A percentile compares a stretch with the other conserved stretches of the same genome.
phyloP scores from a whole-genome alignment of 2,113 vertebrate genomes.

The Chinchilla lanigera region DNA sequence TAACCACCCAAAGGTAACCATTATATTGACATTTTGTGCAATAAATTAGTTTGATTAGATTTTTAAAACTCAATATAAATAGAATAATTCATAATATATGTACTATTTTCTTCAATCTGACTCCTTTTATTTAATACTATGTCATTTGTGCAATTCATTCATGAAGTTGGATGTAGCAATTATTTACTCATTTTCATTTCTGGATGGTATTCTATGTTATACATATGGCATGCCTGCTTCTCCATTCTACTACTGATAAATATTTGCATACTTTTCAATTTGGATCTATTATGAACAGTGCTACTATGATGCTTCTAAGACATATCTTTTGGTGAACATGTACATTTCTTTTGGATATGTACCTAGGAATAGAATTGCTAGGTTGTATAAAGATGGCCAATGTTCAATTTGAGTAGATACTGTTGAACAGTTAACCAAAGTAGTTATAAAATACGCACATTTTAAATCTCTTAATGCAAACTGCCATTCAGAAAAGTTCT shows the following conservation, averaged over 20 bases:
- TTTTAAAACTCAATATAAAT: not conserved
- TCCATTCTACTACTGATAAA: not conserved
- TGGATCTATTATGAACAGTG: not conserved
- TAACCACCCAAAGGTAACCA: not conserved
- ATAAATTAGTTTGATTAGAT: not conserved
- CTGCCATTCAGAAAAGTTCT: conserved; percentile 18
- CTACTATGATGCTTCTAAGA: conserved; percentile 23
- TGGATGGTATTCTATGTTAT: not conserved
- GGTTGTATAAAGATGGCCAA: not conserved
- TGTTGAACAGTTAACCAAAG: not conserved
- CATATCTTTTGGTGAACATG: conserved; percentile 33
- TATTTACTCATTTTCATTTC: conserved; percentile 28
- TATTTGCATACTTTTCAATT: conserved; percentile 21
- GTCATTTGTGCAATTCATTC: not conserved
- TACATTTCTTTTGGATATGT: conserved; percentile 36
- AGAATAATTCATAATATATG: not conserved
- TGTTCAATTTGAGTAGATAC: conserved; percentile 46
- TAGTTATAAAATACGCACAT: conserved; percentile 14
- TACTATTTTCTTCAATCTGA: not conserved
- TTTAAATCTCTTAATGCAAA: conserved; percentile 35
- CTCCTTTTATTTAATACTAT: not conserved
- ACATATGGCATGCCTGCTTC: not conserved
- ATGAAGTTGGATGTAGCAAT: not conserved
- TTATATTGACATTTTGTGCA: conserved; percentile 35
- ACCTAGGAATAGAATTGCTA: conserved; percentile 16